These are phyloP conservation scores for Piezodorus guildinii DNA, from an alignment of 1,140 invertebrate species.

Conservation along the genomic window DNA sequence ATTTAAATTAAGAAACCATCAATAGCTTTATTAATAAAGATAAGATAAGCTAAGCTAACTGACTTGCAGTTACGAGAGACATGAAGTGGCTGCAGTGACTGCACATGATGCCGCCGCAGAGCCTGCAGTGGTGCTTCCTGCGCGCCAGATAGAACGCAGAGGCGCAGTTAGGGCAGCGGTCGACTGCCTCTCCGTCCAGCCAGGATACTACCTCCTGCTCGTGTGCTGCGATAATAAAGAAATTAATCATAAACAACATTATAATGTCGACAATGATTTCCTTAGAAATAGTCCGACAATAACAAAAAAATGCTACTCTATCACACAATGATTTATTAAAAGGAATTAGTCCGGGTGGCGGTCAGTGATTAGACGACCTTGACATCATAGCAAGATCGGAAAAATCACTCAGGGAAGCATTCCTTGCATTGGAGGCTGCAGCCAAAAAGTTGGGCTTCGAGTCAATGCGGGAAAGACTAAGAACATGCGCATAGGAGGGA, in stretches of 20 bases:
- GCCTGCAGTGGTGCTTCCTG: slow-evolving; percentile 88
- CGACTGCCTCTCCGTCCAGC: slow-evolving; percentile 82
- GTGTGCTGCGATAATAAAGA: slow-evolving; percentile 41
- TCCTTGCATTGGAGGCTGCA: too few relatives aligned
- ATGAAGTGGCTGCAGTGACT: slow-evolving; percentile 85
- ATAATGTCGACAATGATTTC: too few relatives aligned
- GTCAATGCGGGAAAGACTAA: too few relatives aligned
- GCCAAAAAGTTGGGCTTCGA: too few relatives aligned
- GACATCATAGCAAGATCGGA: too few relatives aligned
- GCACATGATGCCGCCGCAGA: slow-evolving; percentile 94
- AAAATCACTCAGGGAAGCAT: too few relatives aligned
- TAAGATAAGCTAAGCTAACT: slow-evolving; percentile 37
- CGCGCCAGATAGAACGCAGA: slow-evolving; percentile 74
- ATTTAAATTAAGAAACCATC: slow-evolving; percentile 28
- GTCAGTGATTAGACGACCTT: too few relatives aligned
- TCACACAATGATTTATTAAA: too few relatives aligned
- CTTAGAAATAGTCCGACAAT: too few relatives aligned
- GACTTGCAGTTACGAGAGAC: slow-evolving; percentile 69
- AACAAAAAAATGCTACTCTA: too few relatives aligned
- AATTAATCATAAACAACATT: slow-evolving; percentile 26
- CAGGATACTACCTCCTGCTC: slow-evolving; percentile 78
- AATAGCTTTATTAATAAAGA: slow-evolving; percentile 33
- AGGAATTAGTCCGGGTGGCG: too few relatives aligned
- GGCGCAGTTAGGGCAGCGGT: slow-evolving; percentile 82
- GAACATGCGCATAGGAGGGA: too few relatives aligned